A percentile compares a stretch with the other conserved stretches of the same genome.
phyloP scores from a whole-genome alignment of 1,140 invertebrate genomes.

The Aphelenchoides avenae region DNA sequence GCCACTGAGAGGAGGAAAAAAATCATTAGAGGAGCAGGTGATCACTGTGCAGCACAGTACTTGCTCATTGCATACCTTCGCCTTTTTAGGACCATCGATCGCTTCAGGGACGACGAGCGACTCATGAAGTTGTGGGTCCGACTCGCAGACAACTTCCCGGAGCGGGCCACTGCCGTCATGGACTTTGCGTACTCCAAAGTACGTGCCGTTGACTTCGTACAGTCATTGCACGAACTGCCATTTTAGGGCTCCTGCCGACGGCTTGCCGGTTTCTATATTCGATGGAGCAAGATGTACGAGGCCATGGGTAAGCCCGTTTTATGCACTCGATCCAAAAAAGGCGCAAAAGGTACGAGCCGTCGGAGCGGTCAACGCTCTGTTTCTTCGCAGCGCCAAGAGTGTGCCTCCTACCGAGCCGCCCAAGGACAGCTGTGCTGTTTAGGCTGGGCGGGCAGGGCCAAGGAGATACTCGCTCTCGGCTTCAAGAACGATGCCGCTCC shows the following conservation, averaged over 20 bases:
- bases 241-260: conserved; percentile 38
- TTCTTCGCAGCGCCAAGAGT: too few relatives aligned
- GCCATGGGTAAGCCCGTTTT: conserved; percentile 25
- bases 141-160: conserved; percentile 38
- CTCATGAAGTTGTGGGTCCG: conserved; percentile 38
- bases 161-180: conserved; percentile 37
- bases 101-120: conserved; percentile 44
- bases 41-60: too few relatives aligned
- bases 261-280: conserved; percentile 38
- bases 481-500: conserved; percentile 26
- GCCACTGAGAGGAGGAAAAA: too few relatives aligned
- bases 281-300: conserved; percentile 43
- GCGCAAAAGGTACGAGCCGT: too few relatives aligned
- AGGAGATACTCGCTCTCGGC: conserved; percentile 35
- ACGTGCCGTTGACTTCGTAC: too few relatives aligned
- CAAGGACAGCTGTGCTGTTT: conserved; percentile 10
- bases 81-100: neutral
- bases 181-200: conserved; percentile 41
- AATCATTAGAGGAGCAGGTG: too few relatives aligned
- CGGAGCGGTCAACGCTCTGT: too few relatives aligned
- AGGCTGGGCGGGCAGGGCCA: conserved; percentile 28
- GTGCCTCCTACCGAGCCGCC: neutral
- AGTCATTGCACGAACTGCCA: too few relatives aligned
- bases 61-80: too few relatives aligned
- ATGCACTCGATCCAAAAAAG: too few relatives aligned